A percentile compares a stretch with the other conserved stretches of the same genome.
Conservation (phyloP, 1,140 invertebrate species). For the Sinonovacula constricta region DNA sequence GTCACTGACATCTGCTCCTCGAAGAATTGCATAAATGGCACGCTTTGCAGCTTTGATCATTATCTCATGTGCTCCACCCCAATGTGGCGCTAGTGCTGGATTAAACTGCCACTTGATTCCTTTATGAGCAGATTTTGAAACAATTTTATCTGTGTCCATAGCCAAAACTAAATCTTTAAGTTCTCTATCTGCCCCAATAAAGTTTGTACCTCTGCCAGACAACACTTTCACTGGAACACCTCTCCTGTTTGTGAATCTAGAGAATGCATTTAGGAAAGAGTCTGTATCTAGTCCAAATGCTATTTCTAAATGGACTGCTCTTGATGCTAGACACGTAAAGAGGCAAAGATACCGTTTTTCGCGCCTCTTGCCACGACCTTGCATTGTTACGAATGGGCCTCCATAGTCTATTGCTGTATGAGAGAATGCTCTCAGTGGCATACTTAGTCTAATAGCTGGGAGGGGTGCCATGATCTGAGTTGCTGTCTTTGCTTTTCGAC, state of each 20-base stretch:
- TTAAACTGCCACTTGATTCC: constrained; percentile 78
- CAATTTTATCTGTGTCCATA: constrained; percentile 26
- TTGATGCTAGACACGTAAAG: constrained; percentile 7
- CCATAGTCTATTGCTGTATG: no score
- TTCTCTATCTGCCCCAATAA: no score
- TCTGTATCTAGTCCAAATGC: constrained; percentile 18
- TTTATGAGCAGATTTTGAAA: constrained; percentile 2
- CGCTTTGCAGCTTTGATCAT: constrained; percentile 73
- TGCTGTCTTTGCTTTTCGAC: no score
- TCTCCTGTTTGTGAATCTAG: no score
- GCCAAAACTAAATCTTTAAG: neutral
- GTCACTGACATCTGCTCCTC: constrained; percentile 16
- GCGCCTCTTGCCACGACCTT: constrained; percentile 1
- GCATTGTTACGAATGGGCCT: no score
- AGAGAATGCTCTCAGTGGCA: no score
- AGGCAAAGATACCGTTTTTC: constrained; percentile 17
- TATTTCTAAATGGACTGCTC: constrained; percentile 13
- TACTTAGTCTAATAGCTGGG: no score
- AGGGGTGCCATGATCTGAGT: no score
- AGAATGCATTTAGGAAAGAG: no score
- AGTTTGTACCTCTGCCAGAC: constrained; percentile 32
- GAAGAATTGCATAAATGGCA: constrained; percentile 19
- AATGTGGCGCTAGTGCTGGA: constrained; percentile 74
- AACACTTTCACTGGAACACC: constrained; percentile 12
- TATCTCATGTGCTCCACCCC: constrained; percentile 77